Conservation (phyloP, 1,140 invertebrate genomes). For the Odontomachus brunneus region DNA sequence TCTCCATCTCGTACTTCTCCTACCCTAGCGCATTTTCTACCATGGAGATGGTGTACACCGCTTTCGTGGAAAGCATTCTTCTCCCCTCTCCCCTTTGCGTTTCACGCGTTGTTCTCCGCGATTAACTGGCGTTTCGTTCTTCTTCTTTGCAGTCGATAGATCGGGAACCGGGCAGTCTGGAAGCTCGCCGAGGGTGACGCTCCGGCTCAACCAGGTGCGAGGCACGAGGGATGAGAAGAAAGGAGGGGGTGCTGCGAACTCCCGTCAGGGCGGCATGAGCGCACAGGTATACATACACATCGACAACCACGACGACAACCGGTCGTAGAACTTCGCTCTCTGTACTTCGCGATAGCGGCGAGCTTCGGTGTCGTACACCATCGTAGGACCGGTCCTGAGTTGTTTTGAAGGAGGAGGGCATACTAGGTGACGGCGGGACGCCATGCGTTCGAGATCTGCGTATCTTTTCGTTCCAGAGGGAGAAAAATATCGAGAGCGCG, state of each 20-base stretch:
- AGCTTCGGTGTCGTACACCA: too few relatives aligned
- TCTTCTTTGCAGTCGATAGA: conserved; percentile 82
- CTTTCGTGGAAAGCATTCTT: conserved; percentile 20
- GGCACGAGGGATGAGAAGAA: conserved; percentile 86
- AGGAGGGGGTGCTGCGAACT: conserved; percentile 67
- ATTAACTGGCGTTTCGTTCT: conserved; percentile 63
- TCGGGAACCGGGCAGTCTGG: conserved; percentile 82
- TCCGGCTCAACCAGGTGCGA: conserved; percentile 87
- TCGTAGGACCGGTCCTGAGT: too few relatives aligned
- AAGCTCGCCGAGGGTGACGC: conserved; percentile 86
- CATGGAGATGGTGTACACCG: conserved; percentile 3
- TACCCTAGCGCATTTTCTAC: background rate
- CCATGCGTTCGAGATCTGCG: too few relatives aligned
- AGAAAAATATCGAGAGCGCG: too few relatives aligned
- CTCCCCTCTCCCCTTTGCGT: conserved; percentile 17
- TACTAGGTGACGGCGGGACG: too few relatives aligned
- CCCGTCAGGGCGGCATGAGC: conserved; percentile 74
- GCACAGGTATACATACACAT: conserved; percentile 63
- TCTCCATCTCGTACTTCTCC: background rate
- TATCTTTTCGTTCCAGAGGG: too few relatives aligned
- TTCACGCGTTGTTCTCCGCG: conserved; percentile 20
- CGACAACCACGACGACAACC: background rate
- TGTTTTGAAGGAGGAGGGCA: too few relatives aligned
- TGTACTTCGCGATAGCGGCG: too few relatives aligned
- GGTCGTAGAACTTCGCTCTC: too few relatives aligned